phyloP scores from a whole-genome alignment of 2,113 vertebrate species.

The Cepphus grylle region DNA sequence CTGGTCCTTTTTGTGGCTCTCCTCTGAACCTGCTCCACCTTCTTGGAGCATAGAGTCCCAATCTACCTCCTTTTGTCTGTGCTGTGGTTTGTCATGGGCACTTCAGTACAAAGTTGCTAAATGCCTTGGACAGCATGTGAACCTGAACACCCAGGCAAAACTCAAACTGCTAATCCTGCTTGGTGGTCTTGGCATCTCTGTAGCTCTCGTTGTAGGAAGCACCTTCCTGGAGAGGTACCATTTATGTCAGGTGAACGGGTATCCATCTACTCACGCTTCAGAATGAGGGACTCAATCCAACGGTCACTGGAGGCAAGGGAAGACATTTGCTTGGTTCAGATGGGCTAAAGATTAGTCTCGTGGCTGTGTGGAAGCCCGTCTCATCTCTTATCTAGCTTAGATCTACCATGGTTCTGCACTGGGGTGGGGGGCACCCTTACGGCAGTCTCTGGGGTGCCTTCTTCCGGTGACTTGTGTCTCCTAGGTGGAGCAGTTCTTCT shows the following conservation, averaged over 20 bases:
- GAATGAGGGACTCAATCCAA: not conserved
- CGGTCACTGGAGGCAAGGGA: not conserved
- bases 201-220: not conserved
- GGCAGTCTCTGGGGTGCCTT: not conserved
- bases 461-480: not conserved
- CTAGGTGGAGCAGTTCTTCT: not conserved
- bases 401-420: not conserved
- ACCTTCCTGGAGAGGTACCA: not conserved
- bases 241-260: not conserved
- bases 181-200: not conserved
- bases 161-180: not conserved
- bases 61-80: not conserved
- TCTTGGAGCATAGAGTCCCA: not conserved
- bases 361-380: not conserved
- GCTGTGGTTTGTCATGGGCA: not conserved
- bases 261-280: not conserved
- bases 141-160: not conserved
- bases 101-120: not conserved
- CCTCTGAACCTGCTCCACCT: not conserved
- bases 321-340: not conserved
- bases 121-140: not conserved
- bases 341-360: accelerated
- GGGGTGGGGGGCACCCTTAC: not conserved
- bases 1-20: not conserved
- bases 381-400: not conserved